Evolutionary conservation across 2,797 vertebrate species (phyloP).

Genomic region (Hemibagrus guttatus): DNA sequence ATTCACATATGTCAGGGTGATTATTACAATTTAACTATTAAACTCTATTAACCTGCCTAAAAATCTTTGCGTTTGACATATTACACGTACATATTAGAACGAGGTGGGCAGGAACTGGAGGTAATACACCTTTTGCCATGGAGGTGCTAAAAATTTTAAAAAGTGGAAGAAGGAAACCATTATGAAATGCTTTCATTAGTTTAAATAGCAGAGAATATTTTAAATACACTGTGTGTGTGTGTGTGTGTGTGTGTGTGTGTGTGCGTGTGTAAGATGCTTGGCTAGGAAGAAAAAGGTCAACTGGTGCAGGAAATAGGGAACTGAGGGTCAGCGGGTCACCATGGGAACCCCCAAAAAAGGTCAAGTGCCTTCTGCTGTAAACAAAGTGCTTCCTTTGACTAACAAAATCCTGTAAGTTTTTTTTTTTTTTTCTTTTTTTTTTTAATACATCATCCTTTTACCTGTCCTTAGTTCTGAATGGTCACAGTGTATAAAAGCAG

Average conservation of each 20-base stretch:
- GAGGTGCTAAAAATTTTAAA: slow-evolving; percentile 57
- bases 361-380: slow-evolving; percentile 76
- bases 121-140: slow-evolving; percentile 46
- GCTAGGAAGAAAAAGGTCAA: background rate
- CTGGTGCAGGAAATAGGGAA: slow-evolving; percentile 12
- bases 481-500: slow-evolving; percentile 44
- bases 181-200: slow-evolving; percentile 3
- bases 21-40: slow-evolving; percentile 69
- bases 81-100: slow-evolving; percentile 52
- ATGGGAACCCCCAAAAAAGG: slow-evolving; percentile 56
- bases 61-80: slow-evolving; percentile 52
- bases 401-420: slow-evolving; percentile 60
- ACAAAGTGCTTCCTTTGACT: slow-evolving; percentile 80
- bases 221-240: background rate
- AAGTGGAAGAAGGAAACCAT: slow-evolving; percentile 55
- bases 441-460: slow-evolving; percentile 21
- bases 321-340: slow-evolving; percentile 50
- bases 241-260: no score
- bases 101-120: slow-evolving; percentile 53
- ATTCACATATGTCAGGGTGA: slow-evolving; percentile 86
- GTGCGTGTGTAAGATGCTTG: slow-evolving; percentile 32
- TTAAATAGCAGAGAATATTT: slow-evolving; percentile 22
- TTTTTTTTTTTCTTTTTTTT: slow-evolving; percentile 19
- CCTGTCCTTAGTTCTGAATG: slow-evolving; percentile 28
- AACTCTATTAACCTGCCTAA: slow-evolving; percentile 60